Evolutionary conservation across 2,888 invertebrate species (phyloP).

Genomic region (Phlogophora meticulosa): DNA sequence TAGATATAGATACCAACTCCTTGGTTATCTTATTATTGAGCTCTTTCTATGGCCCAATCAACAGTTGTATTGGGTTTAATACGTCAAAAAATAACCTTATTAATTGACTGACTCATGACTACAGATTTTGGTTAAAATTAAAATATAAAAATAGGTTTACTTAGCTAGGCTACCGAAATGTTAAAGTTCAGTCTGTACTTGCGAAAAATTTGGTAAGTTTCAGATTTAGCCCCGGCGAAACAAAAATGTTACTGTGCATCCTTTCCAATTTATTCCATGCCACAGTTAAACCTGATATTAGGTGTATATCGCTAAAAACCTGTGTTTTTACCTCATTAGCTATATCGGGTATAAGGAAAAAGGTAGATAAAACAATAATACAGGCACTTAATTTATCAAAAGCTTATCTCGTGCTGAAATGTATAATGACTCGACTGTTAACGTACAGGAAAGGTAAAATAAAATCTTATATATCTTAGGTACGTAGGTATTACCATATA

Average conservation of each 20-base stretch:
- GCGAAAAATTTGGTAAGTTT: not conserved
- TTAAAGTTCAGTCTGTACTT: not conserved
- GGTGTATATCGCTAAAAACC: not conserved
- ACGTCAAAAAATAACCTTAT: not conserved
- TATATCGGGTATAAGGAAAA: conserved; percentile 24
- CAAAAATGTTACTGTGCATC: too few species aligned
- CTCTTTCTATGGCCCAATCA: conserved; percentile 2
- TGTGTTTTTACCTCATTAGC: conserved; percentile 34
- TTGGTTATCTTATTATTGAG: not conserved
- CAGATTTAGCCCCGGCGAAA: too few species aligned
- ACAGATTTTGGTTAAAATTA: too few species aligned
- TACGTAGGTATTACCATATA: not conserved
- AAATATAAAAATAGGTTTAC: too few species aligned
- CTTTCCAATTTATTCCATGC: not conserved
- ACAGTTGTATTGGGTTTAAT: not conserved
- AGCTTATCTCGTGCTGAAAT: conserved; percentile 41
- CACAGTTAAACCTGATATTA: not conserved
- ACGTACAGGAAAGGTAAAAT: conserved; percentile 27
- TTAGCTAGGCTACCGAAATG: not conserved
- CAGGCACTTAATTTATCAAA: conserved; percentile 26
- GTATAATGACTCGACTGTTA: conserved; percentile 15
- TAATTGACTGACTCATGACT: not conserved
- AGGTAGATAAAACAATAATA: conserved; percentile 15
- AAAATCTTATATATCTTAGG: not conserved
- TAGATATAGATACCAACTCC: not conserved